phyloP scores from a whole-genome alignment of 1,140 invertebrate genomes.

The Saxidomus purpurata region DNA sequence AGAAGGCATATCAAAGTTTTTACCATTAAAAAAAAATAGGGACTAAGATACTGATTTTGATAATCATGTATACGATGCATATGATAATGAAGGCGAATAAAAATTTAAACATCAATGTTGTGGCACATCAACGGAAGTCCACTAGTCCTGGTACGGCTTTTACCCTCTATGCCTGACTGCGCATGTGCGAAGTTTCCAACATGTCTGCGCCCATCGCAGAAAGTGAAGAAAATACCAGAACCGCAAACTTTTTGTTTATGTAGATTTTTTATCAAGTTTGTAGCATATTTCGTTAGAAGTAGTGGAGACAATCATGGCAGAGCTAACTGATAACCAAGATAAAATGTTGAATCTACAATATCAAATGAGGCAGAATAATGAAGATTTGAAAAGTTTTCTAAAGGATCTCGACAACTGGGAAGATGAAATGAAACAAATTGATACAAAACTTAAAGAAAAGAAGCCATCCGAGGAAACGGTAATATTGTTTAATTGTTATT shows the following conservation, averaged over 20 bases:
- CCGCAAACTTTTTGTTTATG: not conserved
- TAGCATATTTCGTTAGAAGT: not conserved
- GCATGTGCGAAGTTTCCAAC: constrained; percentile 55
- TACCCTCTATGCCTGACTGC: no score
- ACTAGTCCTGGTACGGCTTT: no score
- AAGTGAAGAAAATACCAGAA: not conserved
- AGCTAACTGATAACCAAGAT: constrained; percentile 76
- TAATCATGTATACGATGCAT: no score
- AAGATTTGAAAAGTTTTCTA: constrained; percentile 91
- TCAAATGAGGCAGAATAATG: constrained; percentile 89
- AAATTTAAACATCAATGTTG: no score
- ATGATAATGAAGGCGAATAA: no score
- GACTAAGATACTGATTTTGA: no score
- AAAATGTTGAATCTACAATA: constrained; percentile 83
- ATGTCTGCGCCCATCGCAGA: constrained; percentile 79
- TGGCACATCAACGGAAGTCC: no score
- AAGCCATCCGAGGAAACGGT: constrained; percentile 66
- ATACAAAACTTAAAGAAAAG: constrained; percentile 88
- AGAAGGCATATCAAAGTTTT: no score
- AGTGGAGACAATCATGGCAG: not conserved
- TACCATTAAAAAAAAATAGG: no score
- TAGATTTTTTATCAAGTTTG: not conserved
- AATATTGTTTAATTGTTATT: no score
- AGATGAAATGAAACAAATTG: constrained; percentile 93
- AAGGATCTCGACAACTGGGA: constrained; percentile 94